Evolutionary conservation across 2,113 vertebrate species (phyloP), one percentile per base, ranked within the genome.

Genomic region (Elachura formosa): DNA sequence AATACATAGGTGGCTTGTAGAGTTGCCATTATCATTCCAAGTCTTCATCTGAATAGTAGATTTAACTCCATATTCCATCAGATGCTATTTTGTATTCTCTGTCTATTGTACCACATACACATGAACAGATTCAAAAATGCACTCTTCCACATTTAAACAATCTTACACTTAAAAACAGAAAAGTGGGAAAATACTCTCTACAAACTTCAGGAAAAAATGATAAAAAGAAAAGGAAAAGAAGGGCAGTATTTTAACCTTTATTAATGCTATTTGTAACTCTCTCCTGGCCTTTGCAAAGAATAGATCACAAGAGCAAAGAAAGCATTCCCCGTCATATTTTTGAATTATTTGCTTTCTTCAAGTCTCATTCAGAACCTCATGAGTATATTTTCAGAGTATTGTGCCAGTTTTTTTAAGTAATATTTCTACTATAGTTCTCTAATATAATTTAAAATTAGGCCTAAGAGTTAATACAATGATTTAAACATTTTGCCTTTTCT

Each of bases 1-100:
- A 75, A 95, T 94, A 97, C 83, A 94, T 12, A 92, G 91, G 78
- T 95, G 94, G 91, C 73, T 95, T 96, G 93, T 56, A 84, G 63
- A 95, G 84, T 61, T 75, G 84, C 54, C n/a, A 75, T 84, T 96
- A 84, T 93, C 87, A 87, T 84, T 95, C 79, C 61, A 94, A 90
- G 80, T 93, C 76, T 95, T 95, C 38, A 94, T 69, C 55, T 67
- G 82, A 85, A 84, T 84, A 28, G n/a, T 4, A 78, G 73, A 89
- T 93, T 97, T 91, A 95, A 94, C 96, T 96, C 67, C 22, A 49
- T 33, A 48, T 72, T 94, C 84, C 43, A 7, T 54, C 77, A 74
- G 67, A 49, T 29, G 25, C 46, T 92, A 29, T 87, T 96, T 95
- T 86, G 28, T 67, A 90, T 90, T 95, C 74, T 77, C 8, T 76